phyloP scores from a whole-genome alignment of 2,888 invertebrate species.

The Monochamus alternatus region DNA sequence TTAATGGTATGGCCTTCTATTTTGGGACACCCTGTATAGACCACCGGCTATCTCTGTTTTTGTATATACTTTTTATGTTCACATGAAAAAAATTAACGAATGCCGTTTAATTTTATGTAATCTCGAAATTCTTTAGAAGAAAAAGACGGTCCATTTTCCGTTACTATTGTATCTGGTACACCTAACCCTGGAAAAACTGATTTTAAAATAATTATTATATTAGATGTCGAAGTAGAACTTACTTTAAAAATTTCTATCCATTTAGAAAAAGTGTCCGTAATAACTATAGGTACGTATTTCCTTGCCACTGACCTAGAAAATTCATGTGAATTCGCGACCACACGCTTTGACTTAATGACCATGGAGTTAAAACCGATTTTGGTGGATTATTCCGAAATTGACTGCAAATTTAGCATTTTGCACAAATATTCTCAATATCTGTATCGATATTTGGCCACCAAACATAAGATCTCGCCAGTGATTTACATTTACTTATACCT shows the following conservation, averaged over 20 bases:
- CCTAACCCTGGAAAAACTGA: background rate
- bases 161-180: background rate
- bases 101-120: constrained; percentile 1
- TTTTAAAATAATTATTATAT: background rate
- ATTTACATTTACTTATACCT: constrained; percentile 41
- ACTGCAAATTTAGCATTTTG: constrained; percentile 25
- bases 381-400: constrained; percentile 21
- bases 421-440: constrained; percentile 17
- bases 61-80: too few species aligned
- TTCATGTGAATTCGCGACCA: constrained; percentile 37
- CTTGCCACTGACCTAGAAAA: constrained; percentile 30
- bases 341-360: constrained; percentile 16
- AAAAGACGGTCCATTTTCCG: constrained; percentile 5
- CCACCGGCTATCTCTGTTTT: too few species aligned
- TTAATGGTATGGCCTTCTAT: too few species aligned
- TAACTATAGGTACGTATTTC: constrained; percentile 8
- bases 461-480: constrained; percentile 34
- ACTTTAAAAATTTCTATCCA: background rate
- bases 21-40: too few species aligned
- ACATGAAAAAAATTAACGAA: background rate
- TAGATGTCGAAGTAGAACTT: background rate
- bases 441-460: constrained; percentile 39
- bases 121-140: constrained; percentile 1
- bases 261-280: background rate
- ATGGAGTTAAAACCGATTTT: constrained; percentile 30